Conservation (phyloP, 2,797 vertebrate genomes). For the Enteromius trimaculatus region DNA sequence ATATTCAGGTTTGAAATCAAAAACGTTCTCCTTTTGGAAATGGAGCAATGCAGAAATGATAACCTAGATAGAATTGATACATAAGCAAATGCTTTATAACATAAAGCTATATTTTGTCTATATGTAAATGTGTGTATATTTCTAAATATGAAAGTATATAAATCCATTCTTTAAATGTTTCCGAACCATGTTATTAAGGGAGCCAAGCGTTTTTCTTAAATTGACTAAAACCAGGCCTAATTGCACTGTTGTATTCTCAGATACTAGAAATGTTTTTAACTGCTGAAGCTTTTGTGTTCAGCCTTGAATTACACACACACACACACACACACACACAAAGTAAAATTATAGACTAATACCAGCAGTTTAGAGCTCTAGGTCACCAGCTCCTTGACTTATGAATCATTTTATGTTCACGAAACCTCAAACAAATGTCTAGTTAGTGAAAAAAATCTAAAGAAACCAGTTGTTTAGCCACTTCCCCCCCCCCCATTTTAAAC, state of each 20-base stretch:
- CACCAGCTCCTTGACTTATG: constrained; percentile 68
- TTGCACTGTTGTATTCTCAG: constrained; percentile 59
- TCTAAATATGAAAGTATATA: constrained; percentile 84
- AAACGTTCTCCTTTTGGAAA: constrained; percentile 63
- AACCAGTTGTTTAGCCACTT: constrained; percentile 73
- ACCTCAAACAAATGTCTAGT: constrained; percentile 51
- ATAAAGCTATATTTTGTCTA: constrained; percentile 86
- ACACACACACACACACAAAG: constrained; percentile 50
- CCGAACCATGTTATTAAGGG: constrained; percentile 62
- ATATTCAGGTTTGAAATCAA: constrained; percentile 66
- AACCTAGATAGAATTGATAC: constrained; percentile 57
- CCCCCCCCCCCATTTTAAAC: constrained; percentile 45
- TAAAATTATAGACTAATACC: constrained; percentile 63
- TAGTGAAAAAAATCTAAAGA: constrained; percentile 63
- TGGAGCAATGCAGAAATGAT: constrained; percentile 60
- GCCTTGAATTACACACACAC: constrained; percentile 58
- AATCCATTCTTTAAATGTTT: constrained; percentile 73
- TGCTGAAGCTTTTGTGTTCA: constrained; percentile 61
- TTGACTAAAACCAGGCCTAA: constrained; percentile 58
- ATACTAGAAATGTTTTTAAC: constrained; percentile 43
- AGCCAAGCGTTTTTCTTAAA: constrained; percentile 59
- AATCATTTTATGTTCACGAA: constrained; percentile 40
- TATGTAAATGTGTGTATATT: constrained; percentile 88
- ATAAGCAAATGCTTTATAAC: constrained; percentile 75
- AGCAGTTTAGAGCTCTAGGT: constrained; percentile 69